These are phyloP conservation scores for Sylvia atricapilla DNA, from an alignment of 2,113 vertebrate species.

Conservation along the genomic window DNA sequence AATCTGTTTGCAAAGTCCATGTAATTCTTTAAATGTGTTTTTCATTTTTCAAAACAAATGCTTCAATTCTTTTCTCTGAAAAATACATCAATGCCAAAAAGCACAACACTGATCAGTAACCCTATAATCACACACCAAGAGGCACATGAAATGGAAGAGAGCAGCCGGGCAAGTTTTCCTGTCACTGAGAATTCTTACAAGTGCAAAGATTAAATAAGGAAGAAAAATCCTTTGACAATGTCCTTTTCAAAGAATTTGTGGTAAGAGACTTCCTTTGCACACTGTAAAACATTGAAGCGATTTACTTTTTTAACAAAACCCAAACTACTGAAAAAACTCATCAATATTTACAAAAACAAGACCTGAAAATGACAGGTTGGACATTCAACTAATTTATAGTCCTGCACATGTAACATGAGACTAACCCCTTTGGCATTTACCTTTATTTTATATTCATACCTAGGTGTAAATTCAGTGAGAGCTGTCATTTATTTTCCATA, in stretches of 20 bases:
- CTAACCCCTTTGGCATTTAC: neutral
- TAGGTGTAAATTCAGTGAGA: neutral
- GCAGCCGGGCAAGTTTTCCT: neutral
- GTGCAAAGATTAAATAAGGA: neutral
- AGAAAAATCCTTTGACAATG: neutral
- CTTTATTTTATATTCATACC: neutral
- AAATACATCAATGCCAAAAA: conserved; percentile 60
- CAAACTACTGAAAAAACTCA: neutral
- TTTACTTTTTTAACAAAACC: neutral
- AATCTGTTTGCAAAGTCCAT: conserved; percentile 65
- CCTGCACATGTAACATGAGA: neutral
- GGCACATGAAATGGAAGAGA: neutral
- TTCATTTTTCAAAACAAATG: conserved; percentile 62
- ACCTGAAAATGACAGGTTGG: neutral
- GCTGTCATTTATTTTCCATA: neutral
- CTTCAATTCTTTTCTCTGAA: conserved; percentile 67
- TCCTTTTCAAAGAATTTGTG: neutral
- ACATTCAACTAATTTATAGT: neutral
- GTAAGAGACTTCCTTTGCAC: neutral
- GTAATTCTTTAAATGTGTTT: conserved; percentile 53
- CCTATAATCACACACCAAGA: conserved; percentile 13
- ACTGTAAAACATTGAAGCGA: neutral
- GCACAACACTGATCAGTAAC: conserved; percentile 56
- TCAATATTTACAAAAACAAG: neutral
- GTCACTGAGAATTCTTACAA: neutral